Conservation (phyloP, 2,888 invertebrate genomes). For the Pheosia gnoma region DNA sequence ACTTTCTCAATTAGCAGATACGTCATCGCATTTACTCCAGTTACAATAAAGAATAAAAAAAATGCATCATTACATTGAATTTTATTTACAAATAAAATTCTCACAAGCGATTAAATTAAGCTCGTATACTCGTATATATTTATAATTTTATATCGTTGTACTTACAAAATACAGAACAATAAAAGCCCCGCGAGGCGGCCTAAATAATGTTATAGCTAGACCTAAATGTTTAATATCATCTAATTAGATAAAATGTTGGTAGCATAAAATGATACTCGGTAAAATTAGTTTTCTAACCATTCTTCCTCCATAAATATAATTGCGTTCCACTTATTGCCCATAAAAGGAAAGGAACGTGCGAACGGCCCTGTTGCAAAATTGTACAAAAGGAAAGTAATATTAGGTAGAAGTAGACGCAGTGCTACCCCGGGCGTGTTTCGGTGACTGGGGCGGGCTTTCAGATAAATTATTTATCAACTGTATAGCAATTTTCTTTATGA, state of each 20-base stretch:
- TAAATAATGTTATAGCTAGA: slow-evolving; percentile 10
- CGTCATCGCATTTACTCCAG: slow-evolving; percentile 49
- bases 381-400: slow-evolving; percentile 84
- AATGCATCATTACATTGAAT: slow-evolving; percentile 31
- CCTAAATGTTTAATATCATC: slow-evolving; percentile 4
- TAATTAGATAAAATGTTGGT: slow-evolving; percentile 24
- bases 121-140: neutral
- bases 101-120: neutral
- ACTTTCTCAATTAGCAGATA: slow-evolving; percentile 68
- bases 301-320: slow-evolving; percentile 82
- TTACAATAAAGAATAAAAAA: slow-evolving; percentile 43
- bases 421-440: slow-evolving; percentile 75
- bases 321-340: slow-evolving; percentile 84
- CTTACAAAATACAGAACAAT: slow-evolving; percentile 15
- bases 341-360: slow-evolving; percentile 83
- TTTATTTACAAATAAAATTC: neutral
- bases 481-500: slow-evolving; percentile 85
- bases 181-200: slow-evolving; percentile 5
- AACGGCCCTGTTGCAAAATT: slow-evolving; percentile 83
- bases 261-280: slow-evolving; percentile 67
- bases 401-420: slow-evolving; percentile 75
- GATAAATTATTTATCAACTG: slow-evolving; percentile 85
- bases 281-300: slow-evolving; percentile 82
- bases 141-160: neutral
- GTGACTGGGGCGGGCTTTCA: slow-evolving; percentile 83